These are phyloP conservation scores for Megamerina dolium DNA, from an alignment of 2,888 invertebrate genomes.

Conservation along the genomic window DNA sequence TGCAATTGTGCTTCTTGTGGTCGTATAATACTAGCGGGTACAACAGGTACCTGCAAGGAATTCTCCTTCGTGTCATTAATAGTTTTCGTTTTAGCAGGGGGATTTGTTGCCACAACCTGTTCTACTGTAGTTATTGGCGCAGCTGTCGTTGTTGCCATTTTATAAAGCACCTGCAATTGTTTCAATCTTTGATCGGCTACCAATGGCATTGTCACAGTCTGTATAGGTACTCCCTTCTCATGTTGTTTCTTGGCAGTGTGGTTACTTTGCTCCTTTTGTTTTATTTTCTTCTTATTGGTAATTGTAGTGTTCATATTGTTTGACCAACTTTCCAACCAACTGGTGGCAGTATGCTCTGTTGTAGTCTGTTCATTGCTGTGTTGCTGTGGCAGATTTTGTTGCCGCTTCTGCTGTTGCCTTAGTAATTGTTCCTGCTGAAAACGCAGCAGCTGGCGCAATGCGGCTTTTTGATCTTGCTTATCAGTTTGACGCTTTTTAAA, in stretches of 20 bases:
- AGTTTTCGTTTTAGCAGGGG: too few species aligned
- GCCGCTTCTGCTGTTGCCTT: constrained; percentile 37
- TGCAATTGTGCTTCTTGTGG: constrained; percentile 23
- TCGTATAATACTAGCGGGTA: constrained; percentile 21
- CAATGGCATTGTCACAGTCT: not conserved
- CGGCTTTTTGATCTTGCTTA: constrained; percentile 27
- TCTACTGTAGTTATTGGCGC: constrained; percentile 12
- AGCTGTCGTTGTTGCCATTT: constrained; percentile 33
- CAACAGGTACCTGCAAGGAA: not conserved
- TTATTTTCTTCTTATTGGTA: constrained; percentile 6
- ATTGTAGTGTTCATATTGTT: constrained; percentile 50
- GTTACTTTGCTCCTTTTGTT: constrained; percentile 12
- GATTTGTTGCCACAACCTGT: too few species aligned
- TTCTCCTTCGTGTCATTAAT: not conserved
- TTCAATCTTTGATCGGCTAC: constrained; percentile 43
- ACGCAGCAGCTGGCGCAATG: constrained; percentile 19
- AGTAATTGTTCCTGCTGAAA: constrained; percentile 14
- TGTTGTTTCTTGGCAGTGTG: constrained; percentile 9
- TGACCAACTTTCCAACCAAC: constrained; percentile 59
- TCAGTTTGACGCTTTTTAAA: constrained; percentile 45
- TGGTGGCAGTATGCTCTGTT: constrained; percentile 32
- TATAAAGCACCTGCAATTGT: constrained; percentile 45
- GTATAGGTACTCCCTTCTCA: constrained; percentile 3
- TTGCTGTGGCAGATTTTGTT: constrained; percentile 52
- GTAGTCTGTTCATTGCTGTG: constrained; percentile 48